Percentiles rank a stretch among this genome's conserved stretches.
These are phyloP conservation scores for Caenorhabditis afra DNA, from an alignment of 2,888 invertebrate genomes.

Conservation along the genomic window DNA sequence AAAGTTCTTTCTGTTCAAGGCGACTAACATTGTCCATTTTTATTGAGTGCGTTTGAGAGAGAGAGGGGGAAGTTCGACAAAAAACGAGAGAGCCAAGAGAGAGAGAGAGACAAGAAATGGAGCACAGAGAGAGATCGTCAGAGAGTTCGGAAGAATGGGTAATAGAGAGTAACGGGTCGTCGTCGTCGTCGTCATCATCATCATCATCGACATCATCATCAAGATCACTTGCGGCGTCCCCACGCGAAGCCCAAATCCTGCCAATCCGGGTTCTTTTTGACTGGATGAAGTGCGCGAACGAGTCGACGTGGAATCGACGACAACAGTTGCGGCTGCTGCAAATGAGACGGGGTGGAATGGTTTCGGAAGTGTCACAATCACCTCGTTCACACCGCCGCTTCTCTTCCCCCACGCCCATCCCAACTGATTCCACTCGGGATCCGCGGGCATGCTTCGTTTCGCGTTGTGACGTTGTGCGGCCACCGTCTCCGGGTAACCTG, in stretches of 20 bases:
- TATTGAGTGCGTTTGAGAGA: constrained; percentile 6
- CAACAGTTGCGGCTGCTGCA: too few relatives aligned
- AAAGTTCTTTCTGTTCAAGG: neutral
- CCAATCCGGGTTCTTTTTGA: constrained; percentile 76
- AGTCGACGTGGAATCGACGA: constrained; percentile 55
- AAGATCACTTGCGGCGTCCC: constrained; percentile 54
- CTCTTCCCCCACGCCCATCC: constrained; percentile 75
- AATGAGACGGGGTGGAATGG: constrained; percentile 55
- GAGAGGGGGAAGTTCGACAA: neutral
- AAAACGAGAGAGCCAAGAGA: neutral
- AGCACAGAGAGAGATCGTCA: constrained; percentile 19
- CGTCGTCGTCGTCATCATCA: too few relatives aligned
- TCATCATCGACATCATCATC: too few relatives aligned
- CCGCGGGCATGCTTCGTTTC: constrained; percentile 47
- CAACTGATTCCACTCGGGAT: constrained; percentile 69
- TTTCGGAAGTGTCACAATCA: neutral
- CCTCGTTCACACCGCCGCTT: constrained; percentile 37
- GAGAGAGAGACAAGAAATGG: constrained; percentile 8
- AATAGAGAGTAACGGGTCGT: neutral
- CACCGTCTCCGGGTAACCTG: constrained; percentile 16
- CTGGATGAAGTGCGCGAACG: constrained; percentile 64
- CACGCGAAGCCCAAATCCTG: constrained; percentile 74
- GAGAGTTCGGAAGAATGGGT: neutral
- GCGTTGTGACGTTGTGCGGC: constrained; percentile 38
- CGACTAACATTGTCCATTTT: constrained; percentile 27